These are phyloP conservation scores for Microtus montanus DNA, from an alignment of 2,113 vertebrate species.

Conservation along the genomic window DNA sequence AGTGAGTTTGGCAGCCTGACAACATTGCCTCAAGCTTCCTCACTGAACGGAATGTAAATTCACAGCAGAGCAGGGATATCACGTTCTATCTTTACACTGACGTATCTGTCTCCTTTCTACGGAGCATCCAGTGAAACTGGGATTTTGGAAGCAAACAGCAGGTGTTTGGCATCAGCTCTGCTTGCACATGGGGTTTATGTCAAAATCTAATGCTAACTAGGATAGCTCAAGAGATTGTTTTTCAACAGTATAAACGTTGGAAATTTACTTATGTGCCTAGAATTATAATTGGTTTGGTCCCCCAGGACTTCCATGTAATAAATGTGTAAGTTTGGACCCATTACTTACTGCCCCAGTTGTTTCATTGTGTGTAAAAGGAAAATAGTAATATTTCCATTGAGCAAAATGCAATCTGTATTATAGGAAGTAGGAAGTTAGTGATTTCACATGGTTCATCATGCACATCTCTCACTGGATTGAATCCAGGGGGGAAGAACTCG, in stretches of 20 bases:
- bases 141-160: background rate
- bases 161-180: background rate
- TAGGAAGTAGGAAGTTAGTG: background rate
- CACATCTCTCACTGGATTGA: background rate
- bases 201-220: background rate
- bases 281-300: background rate
- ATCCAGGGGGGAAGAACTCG: background rate
- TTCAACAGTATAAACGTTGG: background rate
- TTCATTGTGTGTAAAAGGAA: conserved; percentile 5
- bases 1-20: conserved; percentile 33
- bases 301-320: background rate
- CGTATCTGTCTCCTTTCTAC: conserved; percentile 40
- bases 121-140: background rate
- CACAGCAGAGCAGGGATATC: background rate
- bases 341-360: background rate
- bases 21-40: background rate
- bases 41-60: background rate
- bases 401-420: background rate
- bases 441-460: background rate
- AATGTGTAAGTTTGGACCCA: background rate
- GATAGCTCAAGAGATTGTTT: conserved; percentile 8
- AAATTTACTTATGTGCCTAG: background rate
- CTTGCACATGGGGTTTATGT: background rate
- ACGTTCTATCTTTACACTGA: conserved; percentile 40
- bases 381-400: background rate